Base-by-base conservation (phyloP, 2,888 invertebrate species). In the Agrilus cyanescens region DNA sequence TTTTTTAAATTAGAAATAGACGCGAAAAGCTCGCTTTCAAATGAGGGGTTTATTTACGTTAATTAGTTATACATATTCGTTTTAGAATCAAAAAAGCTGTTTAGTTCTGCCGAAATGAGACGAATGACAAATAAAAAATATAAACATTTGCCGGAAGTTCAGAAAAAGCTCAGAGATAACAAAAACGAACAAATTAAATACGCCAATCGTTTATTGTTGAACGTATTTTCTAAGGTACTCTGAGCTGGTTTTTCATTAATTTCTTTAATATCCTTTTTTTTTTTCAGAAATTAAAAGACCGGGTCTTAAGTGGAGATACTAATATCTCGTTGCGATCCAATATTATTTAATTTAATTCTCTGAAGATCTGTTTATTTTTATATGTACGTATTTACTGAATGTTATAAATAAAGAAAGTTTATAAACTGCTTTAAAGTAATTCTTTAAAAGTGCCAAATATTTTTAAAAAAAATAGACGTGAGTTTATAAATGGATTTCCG, bases 131-230 rank as follows among this genome's bases (percentile, higher is more conserved):
- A 70, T 46, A 72, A 70, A 54, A 73, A 80, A 47, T 86, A 84
- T 61, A 73, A 75, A 55, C 76, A 75, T 16, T 64, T 86, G 46
- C 80, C 84, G 1, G 87, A 88, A 68, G 81, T 85, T 2, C 66
- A 77, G 45, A 72, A 73, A 46, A 82, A 78, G 56, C 62, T 69
- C 14, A 74, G 70, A 42, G 75, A 79, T 50, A 75, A 80, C 53
- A 73, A 73, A 37, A 69, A 73, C 2, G 75, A 74, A 55, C 62
- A 56, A 52, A 62, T 70, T 38, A 59, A 64, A 37, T 76, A 75
- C 51, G 79, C 81, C 7, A 87, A 87, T 67, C 73, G 81, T 51
- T 62, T 86, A 20, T 78, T 88, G 74, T 80, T 80, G 2, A 76
- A 80, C 60, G 72, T 85, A 44, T 88, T 86, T 63, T 82, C 82